These are phyloP conservation scores for Agapornis canus DNA, from an alignment of 2,797 vertebrate genomes.

Conservation along the genomic window DNA sequence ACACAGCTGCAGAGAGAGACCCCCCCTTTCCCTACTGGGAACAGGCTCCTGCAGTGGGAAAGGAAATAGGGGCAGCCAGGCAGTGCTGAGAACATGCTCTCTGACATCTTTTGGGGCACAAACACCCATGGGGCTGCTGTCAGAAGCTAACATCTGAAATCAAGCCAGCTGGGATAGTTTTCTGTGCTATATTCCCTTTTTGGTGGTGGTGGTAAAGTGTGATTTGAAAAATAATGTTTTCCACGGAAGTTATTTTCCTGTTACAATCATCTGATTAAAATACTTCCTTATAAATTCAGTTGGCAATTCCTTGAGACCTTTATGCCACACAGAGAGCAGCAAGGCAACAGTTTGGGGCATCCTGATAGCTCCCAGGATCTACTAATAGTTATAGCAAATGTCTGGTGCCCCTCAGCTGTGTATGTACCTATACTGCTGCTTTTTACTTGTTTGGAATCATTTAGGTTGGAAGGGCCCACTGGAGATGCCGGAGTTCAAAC, in stretches of 20 bases:
- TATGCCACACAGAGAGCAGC: neutral
- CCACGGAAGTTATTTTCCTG: neutral
- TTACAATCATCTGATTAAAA: neutral
- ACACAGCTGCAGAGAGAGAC: neutral
- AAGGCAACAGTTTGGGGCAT: neutral
- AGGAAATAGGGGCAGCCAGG: neutral
- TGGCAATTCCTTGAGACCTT: neutral
- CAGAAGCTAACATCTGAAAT: neutral
- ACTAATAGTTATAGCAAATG: neutral
- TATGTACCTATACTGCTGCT: neutral
- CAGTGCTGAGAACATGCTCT: neutral
- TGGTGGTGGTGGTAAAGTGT: neutral
- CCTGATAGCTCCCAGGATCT: neutral
- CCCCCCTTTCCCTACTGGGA: accelerated
- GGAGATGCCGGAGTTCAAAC: neutral
- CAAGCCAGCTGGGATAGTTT: neutral
- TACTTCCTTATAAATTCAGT: neutral
- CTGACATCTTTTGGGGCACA: neutral
- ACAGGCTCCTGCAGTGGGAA: neutral
- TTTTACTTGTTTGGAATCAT: neutral
- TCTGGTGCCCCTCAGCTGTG: neutral
- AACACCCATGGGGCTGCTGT: neutral
- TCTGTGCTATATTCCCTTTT: neutral
- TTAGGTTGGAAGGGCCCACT: neutral
- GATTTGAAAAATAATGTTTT: neutral